Percentiles rank a stretch among this genome's conserved stretches.
These are phyloP conservation scores for Teleogryllus occipitalis DNA, from an alignment of 1,140 invertebrate genomes.

Conservation along the genomic window DNA sequence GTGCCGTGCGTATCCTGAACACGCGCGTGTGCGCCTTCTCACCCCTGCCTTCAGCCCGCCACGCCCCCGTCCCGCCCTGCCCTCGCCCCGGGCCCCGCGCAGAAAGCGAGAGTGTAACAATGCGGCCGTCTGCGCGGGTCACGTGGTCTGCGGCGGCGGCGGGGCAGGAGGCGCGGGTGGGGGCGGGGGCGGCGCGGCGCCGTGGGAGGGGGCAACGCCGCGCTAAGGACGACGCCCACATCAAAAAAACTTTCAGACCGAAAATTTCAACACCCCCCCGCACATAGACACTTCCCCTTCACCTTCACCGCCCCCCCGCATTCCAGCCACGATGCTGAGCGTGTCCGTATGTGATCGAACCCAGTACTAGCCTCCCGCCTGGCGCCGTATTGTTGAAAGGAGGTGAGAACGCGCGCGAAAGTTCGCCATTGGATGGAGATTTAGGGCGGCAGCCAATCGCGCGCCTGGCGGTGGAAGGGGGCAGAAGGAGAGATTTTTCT, in stretches of 20 bases:
- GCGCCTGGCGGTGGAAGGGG: background rate
- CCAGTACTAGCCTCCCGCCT: background rate
- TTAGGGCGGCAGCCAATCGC: background rate
- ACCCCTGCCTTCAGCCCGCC: too few relatives aligned
- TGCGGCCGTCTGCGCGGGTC: background rate
- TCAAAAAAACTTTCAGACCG: background rate
- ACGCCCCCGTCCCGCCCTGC: too few relatives aligned
- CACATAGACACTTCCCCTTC: background rate
- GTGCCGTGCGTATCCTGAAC: too few relatives aligned
- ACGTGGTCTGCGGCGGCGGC: background rate
- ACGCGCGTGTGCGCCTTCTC: too few relatives aligned
- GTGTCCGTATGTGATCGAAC: too few relatives aligned
- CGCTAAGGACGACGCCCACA: background rate
- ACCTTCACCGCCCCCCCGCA: background rate
- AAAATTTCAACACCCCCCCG: background rate
- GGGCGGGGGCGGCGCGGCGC: too few relatives aligned
- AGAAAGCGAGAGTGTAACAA: background rate
- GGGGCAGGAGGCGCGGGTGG: too few relatives aligned
- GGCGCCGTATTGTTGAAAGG: background rate
- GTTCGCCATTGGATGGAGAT: background rate
- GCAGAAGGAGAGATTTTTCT: background rate
- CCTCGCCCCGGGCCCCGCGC: too few relatives aligned
- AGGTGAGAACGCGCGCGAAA: background rate
- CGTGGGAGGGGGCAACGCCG: background rate
- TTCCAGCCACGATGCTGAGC: too few relatives aligned